phyloP scores from a whole-genome alignment of 2,113 vertebrate species.

The Actinemys pallida region DNA sequence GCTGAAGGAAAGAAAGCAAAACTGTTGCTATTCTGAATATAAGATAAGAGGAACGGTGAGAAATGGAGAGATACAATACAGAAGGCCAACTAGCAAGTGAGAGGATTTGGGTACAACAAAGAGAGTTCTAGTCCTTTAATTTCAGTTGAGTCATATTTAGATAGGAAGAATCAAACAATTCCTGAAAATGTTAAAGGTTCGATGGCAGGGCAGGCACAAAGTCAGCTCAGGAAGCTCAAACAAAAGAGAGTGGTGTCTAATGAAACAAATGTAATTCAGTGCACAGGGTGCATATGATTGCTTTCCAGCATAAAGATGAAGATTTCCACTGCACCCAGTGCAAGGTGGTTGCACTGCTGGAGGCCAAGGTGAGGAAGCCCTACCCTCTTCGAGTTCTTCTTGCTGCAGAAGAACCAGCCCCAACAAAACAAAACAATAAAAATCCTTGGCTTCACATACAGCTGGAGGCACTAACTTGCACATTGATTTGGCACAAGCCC shows the following conservation, averaged over 20 bases:
- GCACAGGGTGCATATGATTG: neutral
- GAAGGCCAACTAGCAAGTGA: neutral
- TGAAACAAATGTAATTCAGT: neutral
- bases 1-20: neutral
- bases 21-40: neutral
- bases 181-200: neutral
- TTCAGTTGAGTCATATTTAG: neutral
- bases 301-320: neutral
- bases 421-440: no score
- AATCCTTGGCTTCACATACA: no score
- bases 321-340: neutral
- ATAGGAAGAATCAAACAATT: neutral
- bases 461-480: no score
- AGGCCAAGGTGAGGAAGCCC: neutral
- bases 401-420: no score
- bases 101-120: neutral
- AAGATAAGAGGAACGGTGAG: neutral
- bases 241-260: neutral
- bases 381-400: no score
- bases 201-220: neutral
- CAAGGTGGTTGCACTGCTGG: neutral
- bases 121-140: neutral
- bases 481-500: no score
- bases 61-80: neutral
- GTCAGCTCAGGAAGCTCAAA: neutral